These are phyloP conservation scores for Nomada fabriciana DNA, from an alignment of 2,888 invertebrate genomes.

Conservation along the genomic window DNA sequence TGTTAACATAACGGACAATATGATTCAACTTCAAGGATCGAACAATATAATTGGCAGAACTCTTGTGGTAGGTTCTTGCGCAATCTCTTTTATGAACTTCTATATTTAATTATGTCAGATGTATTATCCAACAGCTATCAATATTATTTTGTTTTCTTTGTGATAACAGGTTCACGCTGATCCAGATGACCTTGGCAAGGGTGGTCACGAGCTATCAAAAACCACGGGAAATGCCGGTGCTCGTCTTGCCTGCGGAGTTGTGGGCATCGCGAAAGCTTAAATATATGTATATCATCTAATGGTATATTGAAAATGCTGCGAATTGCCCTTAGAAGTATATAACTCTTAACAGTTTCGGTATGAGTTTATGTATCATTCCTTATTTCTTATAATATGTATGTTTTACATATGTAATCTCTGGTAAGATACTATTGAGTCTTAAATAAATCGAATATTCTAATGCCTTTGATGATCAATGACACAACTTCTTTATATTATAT, in stretches of 20 bases:
- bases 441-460: conserved; percentile 48
- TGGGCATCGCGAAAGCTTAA: conserved; percentile 88
- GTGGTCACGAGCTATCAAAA: conserved; percentile 96
- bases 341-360: conserved; percentile 12
- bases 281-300: conserved; percentile 3
- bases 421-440: conserved; percentile 19
- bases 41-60: conserved; percentile 94
- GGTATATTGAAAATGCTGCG: conserved; percentile 1
- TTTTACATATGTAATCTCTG: conserved; percentile 25
- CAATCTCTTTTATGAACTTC: neutral
- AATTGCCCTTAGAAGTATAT: conserved; percentile 33
- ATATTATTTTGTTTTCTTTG: conserved; percentile 8
- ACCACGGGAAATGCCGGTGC: conserved; percentile 98
- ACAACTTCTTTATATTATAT: neutral
- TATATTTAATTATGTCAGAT: neutral
- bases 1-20: conserved; percentile 87
- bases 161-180: conserved; percentile 91
- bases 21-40: conserved; percentile 89
- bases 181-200: conserved; percentile 96
- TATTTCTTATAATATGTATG: conserved; percentile 35
- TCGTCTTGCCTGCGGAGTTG: conserved; percentile 94
- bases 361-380: conserved; percentile 56
- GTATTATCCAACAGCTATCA: neutral
- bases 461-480: neutral
- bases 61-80: conserved; percentile 86